phyloP scores from a whole-genome alignment of 2,888 invertebrate species.

The Drosophila ustulata region DNA sequence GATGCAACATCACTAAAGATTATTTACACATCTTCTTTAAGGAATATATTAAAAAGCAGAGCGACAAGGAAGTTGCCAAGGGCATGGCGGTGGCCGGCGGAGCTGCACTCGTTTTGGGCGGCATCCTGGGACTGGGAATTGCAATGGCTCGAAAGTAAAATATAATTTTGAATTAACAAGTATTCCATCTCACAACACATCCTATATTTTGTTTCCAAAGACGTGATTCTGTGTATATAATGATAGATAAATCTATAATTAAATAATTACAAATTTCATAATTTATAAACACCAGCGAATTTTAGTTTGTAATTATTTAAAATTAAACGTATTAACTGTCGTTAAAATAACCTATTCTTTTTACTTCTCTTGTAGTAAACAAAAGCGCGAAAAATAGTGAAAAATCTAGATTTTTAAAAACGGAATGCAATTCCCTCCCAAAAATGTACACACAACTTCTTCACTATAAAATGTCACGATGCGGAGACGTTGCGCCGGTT shows the following conservation, averaged over 20 bases:
- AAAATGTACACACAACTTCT: slow-evolving; percentile 28
- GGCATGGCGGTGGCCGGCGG: slow-evolving; percentile 96
- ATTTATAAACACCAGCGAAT: slow-evolving; percentile 26
- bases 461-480: slow-evolving; percentile 27
- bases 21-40: slow-evolving; percentile 79
- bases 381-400: slow-evolving; percentile 79
- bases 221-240: slow-evolving; percentile 21
- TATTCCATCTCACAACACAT: slow-evolving; percentile 24
- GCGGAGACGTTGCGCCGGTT: slow-evolving; percentile 37
- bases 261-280: slow-evolving; percentile 25
- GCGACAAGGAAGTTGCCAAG: slow-evolving; percentile 95
- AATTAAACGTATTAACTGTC: slow-evolving; percentile 50
- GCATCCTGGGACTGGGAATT: slow-evolving; percentile 93
- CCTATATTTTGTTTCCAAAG: slow-evolving; percentile 16
- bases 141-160: slow-evolving; percentile 89
- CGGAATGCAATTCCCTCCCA: slow-evolving; percentile 50
- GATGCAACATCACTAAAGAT: neutral
- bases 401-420: slow-evolving; percentile 32
- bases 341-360: slow-evolving; percentile 41
- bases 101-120: slow-evolving; percentile 93
- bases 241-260: neutral
- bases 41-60: slow-evolving; percentile 93
- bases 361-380: slow-evolving; percentile 77
- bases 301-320: slow-evolving; percentile 46
- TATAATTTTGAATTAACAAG: slow-evolving; percentile 16